Conservation (phyloP, 2,888 invertebrate genomes). For the Tribolium freemani region DNA sequence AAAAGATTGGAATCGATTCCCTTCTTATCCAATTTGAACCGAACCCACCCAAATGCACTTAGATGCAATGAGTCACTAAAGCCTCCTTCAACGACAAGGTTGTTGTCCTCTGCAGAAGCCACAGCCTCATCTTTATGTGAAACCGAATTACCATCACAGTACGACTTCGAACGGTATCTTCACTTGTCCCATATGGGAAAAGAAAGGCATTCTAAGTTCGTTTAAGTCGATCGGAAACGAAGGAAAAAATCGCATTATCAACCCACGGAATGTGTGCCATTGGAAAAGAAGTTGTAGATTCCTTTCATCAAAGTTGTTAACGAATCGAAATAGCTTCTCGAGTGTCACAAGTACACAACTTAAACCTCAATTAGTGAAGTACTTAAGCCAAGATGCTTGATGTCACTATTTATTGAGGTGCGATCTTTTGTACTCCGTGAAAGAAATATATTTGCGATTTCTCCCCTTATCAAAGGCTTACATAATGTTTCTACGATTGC, state of each 20-base stretch:
- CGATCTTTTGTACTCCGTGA: too few relatives aligned
- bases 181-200: constrained; percentile 39
- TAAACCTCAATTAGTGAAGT: too few relatives aligned
- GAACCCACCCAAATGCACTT: not conserved
- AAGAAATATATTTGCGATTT: too few relatives aligned
- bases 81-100: constrained; percentile 12
- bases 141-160: constrained; percentile 27
- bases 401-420: too few relatives aligned
- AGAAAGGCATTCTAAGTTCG: constrained; percentile 4
- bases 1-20: too few relatives aligned
- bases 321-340: too few relatives aligned
- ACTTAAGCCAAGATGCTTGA: too few relatives aligned
- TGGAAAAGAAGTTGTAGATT: not conserved
- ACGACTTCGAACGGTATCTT: constrained; percentile 31
- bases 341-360: too few relatives aligned
- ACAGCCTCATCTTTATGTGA: constrained; percentile 31
- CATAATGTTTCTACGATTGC: not conserved
- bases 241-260: not conserved
- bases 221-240: not conserved
- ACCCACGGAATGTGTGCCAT: not conserved
- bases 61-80: not conserved
- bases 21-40: not conserved
- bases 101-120: constrained; percentile 38
- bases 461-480: too few relatives aligned
- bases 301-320: too few relatives aligned